Percentiles rank a stretch among this genome's conserved stretches.
These are phyloP conservation scores for Lissocephala sabroskyi DNA, from an alignment of 2,888 invertebrate genomes.

Conservation along the genomic window DNA sequence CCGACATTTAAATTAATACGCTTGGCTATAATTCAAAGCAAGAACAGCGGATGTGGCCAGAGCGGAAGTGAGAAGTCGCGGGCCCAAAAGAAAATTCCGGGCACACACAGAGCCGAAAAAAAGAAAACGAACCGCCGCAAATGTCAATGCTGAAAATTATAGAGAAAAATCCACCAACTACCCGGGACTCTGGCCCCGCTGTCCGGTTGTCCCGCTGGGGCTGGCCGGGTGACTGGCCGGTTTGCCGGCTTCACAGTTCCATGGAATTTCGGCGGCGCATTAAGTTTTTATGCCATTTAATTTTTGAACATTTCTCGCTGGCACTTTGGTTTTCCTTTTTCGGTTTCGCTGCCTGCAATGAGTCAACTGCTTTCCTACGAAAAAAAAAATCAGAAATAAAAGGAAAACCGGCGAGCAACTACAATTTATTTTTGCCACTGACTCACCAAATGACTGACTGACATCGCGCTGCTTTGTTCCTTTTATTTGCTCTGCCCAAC, in stretches of 20 bases:
- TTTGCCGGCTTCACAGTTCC: conserved; percentile 21
- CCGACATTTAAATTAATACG: conserved; percentile 63
- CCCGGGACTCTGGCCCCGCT: not conserved
- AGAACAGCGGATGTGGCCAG: conserved; percentile 62
- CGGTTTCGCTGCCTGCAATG: conserved; percentile 39
- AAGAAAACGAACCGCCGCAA: conserved; percentile 49
- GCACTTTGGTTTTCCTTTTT: conserved; percentile 4
- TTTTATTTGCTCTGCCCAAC: conserved; percentile 50
- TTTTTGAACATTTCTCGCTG: conserved; percentile 40
- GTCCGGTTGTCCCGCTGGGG: not conserved
- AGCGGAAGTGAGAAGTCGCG: conserved; percentile 55
- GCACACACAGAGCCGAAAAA: conserved; percentile 15
- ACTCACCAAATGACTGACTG: not conserved
- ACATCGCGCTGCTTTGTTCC: not conserved
- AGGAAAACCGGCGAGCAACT: too few species aligned
- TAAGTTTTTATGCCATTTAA: conserved; percentile 61
- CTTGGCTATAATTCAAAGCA: conserved; percentile 64
- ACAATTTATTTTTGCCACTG: conserved; percentile 10
- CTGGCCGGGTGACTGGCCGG: not conserved
- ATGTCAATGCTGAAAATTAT: conserved; percentile 64
- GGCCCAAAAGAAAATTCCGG: conserved; percentile 9
- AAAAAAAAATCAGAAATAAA: too few species aligned
- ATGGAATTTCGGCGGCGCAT: conserved; percentile 49
- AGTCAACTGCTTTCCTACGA: conserved; percentile 45
- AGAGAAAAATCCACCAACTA: too few species aligned